These are phyloP conservation scores for Chelidonichthys spinosus DNA, from an alignment of 2,797 vertebrate genomes.

Conservation along the genomic window DNA sequence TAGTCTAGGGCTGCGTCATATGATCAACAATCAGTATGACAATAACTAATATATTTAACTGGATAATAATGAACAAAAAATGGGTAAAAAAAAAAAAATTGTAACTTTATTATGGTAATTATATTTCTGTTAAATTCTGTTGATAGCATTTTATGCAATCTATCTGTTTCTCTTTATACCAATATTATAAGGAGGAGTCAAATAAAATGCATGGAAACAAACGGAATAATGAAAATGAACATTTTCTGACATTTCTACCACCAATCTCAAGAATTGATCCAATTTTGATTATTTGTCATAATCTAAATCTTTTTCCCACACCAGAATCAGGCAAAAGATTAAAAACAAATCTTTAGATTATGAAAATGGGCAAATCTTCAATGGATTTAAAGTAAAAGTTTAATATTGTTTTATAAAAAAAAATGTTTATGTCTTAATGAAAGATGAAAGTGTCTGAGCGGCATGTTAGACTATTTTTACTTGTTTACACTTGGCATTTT, in stretches of 20 bases:
- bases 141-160: not conserved
- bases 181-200: not conserved
- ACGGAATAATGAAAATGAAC: not conserved
- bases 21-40: not conserved
- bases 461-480: not conserved
- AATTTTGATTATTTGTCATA: not conserved
- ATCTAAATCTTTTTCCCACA: not conserved
- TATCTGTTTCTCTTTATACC: not conserved
- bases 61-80: not conserved
- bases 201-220: not conserved
- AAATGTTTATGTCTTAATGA: not conserved
- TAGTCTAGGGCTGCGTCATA: not conserved
- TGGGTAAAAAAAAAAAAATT: not conserved
- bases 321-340: not conserved
- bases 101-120: not conserved
- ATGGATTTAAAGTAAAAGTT: not conserved
- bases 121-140: not conserved
- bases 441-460: not conserved
- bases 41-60: not conserved
- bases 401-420: not conserved
- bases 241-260: not conserved
- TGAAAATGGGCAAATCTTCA: not conserved
- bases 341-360: not conserved
- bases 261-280: not conserved
- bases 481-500: not conserved